Percentiles rank a stretch among this genome's conserved stretches.
These are phyloP conservation scores for Chaetodon trifascialis DNA, from an alignment of 2,113 vertebrate genomes.

Conservation along the genomic window DNA sequence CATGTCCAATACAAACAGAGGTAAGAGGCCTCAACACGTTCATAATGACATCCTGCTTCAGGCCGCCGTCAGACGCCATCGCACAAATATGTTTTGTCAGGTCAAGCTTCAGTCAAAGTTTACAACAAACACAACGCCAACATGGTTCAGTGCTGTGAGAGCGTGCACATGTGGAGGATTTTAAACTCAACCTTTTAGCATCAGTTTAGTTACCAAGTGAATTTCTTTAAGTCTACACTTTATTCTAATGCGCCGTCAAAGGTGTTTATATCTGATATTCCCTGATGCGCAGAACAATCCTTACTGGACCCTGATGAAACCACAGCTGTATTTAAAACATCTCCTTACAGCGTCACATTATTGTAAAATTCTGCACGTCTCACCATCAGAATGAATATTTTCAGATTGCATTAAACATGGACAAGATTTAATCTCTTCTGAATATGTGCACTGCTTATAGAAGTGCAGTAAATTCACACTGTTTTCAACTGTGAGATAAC, in stretches of 20 bases:
- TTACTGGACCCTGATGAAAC: background rate
- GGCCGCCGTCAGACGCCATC: background rate
- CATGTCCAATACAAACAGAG: background rate
- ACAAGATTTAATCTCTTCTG: background rate
- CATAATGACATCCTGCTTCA: constrained; percentile 2
- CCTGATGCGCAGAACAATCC: background rate
- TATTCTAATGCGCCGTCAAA: background rate
- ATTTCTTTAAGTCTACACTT: background rate
- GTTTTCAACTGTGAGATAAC: too few relatives aligned
- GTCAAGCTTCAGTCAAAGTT: background rate
- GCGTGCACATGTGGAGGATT: background rate
- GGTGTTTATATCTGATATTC: background rate
- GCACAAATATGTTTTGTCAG: constrained; percentile 4
- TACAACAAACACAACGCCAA: background rate
- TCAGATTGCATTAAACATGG: background rate
- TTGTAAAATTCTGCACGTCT: background rate
- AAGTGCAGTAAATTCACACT: background rate
- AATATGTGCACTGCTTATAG: background rate
- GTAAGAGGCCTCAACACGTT: background rate
- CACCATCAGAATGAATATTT: background rate
- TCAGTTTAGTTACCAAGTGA: background rate
- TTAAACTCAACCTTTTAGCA: background rate
- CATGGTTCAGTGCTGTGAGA: background rate
- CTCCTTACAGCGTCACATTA: background rate
- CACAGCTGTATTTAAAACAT: background rate